Conservation (phyloP, 2,888 invertebrate species). For the Cephus pulcher region DNA sequence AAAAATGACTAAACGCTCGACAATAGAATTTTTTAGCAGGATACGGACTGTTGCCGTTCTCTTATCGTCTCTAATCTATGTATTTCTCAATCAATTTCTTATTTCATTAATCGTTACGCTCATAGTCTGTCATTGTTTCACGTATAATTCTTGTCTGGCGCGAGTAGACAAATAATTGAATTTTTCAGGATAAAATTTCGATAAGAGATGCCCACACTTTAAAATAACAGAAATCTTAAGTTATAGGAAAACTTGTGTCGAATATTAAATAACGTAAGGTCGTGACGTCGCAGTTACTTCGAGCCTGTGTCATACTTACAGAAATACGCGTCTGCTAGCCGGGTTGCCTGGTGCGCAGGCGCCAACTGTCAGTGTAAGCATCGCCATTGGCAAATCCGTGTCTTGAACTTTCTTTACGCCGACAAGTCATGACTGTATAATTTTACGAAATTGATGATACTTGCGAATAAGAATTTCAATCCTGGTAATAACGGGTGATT, state of each 20-base stretch:
- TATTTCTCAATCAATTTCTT: neutral
- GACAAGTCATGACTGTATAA: neutral
- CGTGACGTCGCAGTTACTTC: neutral
- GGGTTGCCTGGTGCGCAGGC: neutral
- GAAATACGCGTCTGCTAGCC: neutral
- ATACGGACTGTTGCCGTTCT: neutral
- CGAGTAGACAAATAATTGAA: neutral
- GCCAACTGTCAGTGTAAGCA: neutral
- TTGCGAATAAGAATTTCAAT: neutral
- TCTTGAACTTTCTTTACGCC: neutral
- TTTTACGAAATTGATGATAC: neutral
- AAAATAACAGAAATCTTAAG: too few species aligned
- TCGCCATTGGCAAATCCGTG: neutral
- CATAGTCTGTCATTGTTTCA: neutral
- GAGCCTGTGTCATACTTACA: neutral
- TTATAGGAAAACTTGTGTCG: neutral
- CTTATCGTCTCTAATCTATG: neutral
- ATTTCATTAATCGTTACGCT: neutral
- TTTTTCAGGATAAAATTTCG: too few species aligned
- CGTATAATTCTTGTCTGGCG: neutral
- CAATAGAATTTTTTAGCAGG: neutral
- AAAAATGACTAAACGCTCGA: neutral
- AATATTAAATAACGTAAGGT: neutral
- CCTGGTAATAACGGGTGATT: neutral
- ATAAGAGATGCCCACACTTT: too few species aligned